Conservation (phyloP, 2,888 invertebrate genomes). For the Aleiodes testaceus region DNA sequence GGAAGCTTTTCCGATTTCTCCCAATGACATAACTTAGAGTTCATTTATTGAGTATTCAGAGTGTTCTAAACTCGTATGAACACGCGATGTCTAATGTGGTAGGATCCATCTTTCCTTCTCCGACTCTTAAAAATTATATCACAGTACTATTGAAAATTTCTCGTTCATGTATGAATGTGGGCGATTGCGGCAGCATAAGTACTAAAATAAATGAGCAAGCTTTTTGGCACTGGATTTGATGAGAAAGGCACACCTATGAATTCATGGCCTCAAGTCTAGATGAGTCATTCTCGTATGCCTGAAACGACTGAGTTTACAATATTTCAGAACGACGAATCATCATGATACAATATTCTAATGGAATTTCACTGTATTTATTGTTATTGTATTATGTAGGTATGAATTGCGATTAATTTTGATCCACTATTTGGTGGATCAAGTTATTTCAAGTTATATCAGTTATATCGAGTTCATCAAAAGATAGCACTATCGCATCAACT, state of each 20-base stretch:
- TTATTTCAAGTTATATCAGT: too few species aligned
- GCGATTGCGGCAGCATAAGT: constrained; percentile 54
- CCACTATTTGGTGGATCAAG: too few species aligned
- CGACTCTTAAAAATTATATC: constrained; percentile 25
- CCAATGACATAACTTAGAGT: constrained; percentile 13
- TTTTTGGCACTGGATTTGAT: constrained; percentile 53
- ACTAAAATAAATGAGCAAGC: constrained; percentile 58
- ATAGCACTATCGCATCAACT: too few species aligned
- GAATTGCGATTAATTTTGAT: too few species aligned
- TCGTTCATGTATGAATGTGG: constrained; percentile 44
- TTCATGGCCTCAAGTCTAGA: constrained; percentile 40
- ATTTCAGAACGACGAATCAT: not conserved
- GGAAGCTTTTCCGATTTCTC: not conserved
- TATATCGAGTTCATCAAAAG: too few species aligned
- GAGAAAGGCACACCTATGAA: constrained; percentile 48
- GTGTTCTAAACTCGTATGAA: constrained; percentile 24
- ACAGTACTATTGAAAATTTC: constrained; percentile 35
- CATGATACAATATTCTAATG: not conserved
- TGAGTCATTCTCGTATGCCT: constrained; percentile 56
- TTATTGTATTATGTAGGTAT: too few species aligned
- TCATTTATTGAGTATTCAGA: constrained; percentile 3
- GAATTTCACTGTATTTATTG: too few species aligned
- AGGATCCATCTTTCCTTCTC: constrained; percentile 3
- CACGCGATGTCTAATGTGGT: constrained; percentile 8
- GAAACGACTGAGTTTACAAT: not conserved